A percentile compares a stretch with the other conserved stretches of the same genome.
Evolutionary conservation across 2,113 vertebrate species (phyloP).

Genomic region (Phrynocephalus versicolor): DNA sequence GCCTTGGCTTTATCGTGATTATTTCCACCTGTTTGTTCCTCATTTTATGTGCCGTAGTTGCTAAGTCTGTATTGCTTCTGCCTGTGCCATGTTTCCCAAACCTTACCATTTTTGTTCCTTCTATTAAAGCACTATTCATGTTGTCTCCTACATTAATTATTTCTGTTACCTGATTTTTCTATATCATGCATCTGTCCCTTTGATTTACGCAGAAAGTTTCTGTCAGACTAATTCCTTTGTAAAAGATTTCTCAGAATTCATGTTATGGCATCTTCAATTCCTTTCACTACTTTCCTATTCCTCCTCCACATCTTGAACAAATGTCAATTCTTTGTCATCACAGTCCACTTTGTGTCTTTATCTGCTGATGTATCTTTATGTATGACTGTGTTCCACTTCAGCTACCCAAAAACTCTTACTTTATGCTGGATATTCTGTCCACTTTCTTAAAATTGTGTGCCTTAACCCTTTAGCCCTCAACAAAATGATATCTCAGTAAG

Average conservation of each 20-base stretch:
- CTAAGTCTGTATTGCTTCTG: neutral
- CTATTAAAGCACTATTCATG: neutral
- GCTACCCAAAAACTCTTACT: neutral
- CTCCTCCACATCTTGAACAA: neutral
- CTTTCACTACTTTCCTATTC: neutral
- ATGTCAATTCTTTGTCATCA: neutral
- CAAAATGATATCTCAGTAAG: neutral
- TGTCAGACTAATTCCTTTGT: neutral
- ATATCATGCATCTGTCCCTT: neutral
- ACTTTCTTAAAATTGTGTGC: neutral
- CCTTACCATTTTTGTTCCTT: neutral
- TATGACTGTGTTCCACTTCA: neutral
- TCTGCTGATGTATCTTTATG: neutral
- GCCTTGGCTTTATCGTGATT: neutral
- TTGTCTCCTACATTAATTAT: neutral
- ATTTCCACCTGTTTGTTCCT: neutral
- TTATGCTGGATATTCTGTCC: neutral
- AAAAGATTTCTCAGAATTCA: neutral
- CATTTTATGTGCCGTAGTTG: too few relatives aligned
- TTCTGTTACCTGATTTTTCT: neutral
- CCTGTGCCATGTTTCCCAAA: neutral
- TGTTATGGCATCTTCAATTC: neutral
- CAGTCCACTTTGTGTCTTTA: neutral
- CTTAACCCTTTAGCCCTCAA: neutral
- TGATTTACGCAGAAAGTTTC: neutral